These are phyloP conservation scores for Cosmia pyralina DNA, from an alignment of 2,888 invertebrate species.

Conservation along the genomic window DNA sequence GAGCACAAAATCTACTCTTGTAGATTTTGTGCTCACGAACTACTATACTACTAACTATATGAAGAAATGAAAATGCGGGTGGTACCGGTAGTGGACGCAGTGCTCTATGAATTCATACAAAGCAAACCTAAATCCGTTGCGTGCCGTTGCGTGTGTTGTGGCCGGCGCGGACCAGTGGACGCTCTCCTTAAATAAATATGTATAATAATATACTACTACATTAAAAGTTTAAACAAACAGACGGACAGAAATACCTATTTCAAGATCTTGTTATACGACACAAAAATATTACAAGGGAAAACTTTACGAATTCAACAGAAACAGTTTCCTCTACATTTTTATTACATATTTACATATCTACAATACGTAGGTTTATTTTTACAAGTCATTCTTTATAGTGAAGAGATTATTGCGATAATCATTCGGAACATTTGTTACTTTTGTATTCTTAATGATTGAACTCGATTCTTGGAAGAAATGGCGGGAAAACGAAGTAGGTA, in stretches of 20 bases:
- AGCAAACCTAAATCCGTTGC: too few species aligned
- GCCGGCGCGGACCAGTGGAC: too few species aligned
- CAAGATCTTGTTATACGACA: conserved; percentile 36
- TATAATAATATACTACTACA: conserved; percentile 15
- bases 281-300: conserved; percentile 30
- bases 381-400: conserved; percentile 41
- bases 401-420: conserved; percentile 41
- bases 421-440: conserved; percentile 48
- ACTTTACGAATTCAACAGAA: conserved; percentile 24
- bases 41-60: too few species aligned
- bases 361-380: conserved; percentile 46
- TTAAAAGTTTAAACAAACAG: conserved; percentile 21
- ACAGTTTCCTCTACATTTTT: conserved; percentile 20
- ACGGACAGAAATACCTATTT: conserved; percentile 38
- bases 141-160: too few species aligned
- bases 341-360: conserved; percentile 42
- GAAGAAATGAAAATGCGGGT: too few species aligned
- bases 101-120: too few species aligned
- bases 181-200: conserved; percentile 6
- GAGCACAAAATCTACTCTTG: too few species aligned
- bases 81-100: too few species aligned
- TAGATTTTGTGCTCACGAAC: too few species aligned
- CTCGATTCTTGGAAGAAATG: conserved; percentile 36
- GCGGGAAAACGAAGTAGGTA: conserved; percentile 58
- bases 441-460: conserved; percentile 27